These are phyloP conservation scores for Drosophila borealis DNA, from an alignment of 2,888 invertebrate species.

Conservation along the genomic window DNA sequence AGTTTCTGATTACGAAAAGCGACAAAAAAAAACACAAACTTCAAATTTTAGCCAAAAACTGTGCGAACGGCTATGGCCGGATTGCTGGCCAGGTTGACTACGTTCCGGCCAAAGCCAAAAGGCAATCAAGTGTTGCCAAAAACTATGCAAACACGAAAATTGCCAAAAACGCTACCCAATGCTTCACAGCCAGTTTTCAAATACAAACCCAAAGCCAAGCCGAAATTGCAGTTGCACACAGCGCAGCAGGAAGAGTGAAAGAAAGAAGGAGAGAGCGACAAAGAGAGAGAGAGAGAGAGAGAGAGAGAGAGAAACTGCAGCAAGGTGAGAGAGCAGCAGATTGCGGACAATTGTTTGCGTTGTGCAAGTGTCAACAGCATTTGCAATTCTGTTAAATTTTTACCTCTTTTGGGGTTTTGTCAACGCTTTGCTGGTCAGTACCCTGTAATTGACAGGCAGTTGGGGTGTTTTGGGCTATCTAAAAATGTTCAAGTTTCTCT, in stretches of 20 bases:
- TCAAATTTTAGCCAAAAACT: constrained; percentile 6
- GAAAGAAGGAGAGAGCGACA: not conserved
- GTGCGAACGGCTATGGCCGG: not conserved
- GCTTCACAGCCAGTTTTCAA: constrained; percentile 44
- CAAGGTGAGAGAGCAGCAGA: constrained; percentile 46
- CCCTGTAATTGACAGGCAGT: constrained; percentile 13
- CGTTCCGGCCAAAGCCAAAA: constrained; percentile 60
- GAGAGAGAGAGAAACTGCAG: not conserved
- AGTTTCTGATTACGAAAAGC: constrained; percentile 33
- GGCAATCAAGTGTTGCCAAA: constrained; percentile 76
- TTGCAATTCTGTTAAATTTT: constrained; percentile 77
- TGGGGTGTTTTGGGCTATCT: too few species aligned
- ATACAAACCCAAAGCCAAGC: constrained; percentile 28
- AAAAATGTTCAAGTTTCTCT: not conserved
- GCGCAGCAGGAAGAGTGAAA: not conserved
- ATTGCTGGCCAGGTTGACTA: constrained; percentile 24
- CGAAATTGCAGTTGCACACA: constrained; percentile 18
- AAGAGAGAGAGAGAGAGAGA: not conserved
- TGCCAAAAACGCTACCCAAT: constrained; percentile 46
- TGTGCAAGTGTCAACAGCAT: constrained; percentile 79
- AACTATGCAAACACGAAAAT: constrained; percentile 73
- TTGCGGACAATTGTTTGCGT: constrained; percentile 71
- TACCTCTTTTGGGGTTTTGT: constrained; percentile 66
- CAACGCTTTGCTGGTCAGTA: constrained; percentile 40
- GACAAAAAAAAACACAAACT: constrained; percentile 13